phyloP scores from a whole-genome alignment of 2,797 vertebrate species.

The Pseudochromis fuscus region DNA sequence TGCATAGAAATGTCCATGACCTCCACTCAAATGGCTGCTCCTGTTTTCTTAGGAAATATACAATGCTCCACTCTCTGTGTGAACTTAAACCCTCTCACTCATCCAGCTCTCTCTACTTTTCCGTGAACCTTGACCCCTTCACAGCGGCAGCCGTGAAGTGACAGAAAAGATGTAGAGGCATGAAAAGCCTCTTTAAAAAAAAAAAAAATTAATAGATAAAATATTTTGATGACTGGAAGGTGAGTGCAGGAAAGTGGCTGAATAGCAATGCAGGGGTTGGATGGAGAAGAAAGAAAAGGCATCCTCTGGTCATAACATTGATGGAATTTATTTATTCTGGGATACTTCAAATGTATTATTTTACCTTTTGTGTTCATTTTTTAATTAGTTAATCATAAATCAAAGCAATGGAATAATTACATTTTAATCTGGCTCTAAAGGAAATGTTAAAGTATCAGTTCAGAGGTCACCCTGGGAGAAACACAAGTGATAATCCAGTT shows the following conservation, averaged over 20 bases:
- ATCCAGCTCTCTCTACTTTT: slow-evolving; percentile 69
- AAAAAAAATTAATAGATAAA: slow-evolving; percentile 30
- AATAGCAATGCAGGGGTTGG: slow-evolving; percentile 7
- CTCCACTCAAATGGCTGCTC: slow-evolving; percentile 81
- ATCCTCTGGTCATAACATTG: slow-evolving; percentile 12
- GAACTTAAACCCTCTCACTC: slow-evolving; percentile 76
- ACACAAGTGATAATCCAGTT: no score
- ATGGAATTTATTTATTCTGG: neutral
- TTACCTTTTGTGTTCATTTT: neutral
- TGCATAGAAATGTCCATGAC: slow-evolving; percentile 77
- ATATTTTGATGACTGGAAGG: slow-evolving; percentile 52
- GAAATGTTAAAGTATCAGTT: neutral
- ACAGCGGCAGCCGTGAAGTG: slow-evolving; percentile 60
- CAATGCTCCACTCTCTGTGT: slow-evolving; percentile 73
- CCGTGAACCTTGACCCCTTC: slow-evolving; percentile 64
- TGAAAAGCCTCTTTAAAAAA: slow-evolving; percentile 70
- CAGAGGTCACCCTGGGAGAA: no score
- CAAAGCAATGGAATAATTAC: neutral
- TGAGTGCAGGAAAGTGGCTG: slow-evolving; percentile 42
- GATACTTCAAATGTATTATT: neutral
- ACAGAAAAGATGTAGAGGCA: slow-evolving; percentile 73
- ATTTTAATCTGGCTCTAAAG: neutral
- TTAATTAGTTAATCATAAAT: neutral
- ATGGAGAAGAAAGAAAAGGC: slow-evolving; percentile 4
- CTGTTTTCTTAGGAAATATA: slow-evolving; percentile 83